Evolutionary conservation across 30 jellyfish, hydroid and myxozoan species (phyloP).

Genomic region (Sanderia malayensis): DNA sequence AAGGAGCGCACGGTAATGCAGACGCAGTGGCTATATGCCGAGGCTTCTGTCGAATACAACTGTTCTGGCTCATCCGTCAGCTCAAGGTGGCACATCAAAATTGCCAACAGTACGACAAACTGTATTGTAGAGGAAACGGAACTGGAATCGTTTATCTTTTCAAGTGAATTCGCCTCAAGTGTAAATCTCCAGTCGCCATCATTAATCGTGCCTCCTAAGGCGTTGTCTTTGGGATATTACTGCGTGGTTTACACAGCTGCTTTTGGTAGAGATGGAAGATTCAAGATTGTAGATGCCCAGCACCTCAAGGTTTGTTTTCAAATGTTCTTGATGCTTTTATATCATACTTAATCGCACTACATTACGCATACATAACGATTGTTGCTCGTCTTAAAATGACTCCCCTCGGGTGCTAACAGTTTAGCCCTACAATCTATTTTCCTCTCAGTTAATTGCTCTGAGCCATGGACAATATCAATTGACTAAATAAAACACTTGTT

Average conservation of each 20-base stretch:
- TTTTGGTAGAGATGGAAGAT: constrained; percentile 53
- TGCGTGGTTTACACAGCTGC: constrained; percentile 56
- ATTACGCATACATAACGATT: too few relatives aligned
- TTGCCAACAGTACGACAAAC: constrained; percentile 34
- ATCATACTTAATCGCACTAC: too few relatives aligned
- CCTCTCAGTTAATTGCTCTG: too few relatives aligned
- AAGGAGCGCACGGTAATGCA: constrained; percentile 36
- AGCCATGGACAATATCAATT: too few relatives aligned
- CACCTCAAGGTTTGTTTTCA: constrained; percentile 39
- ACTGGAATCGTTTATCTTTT: constrained; percentile 1
- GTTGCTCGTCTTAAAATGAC: too few relatives aligned
- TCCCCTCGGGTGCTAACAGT: too few relatives aligned
- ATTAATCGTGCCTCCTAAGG: constrained; percentile 78
- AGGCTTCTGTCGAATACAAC: constrained; percentile 42
- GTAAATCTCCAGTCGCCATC: constrained; percentile 43
- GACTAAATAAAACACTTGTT: background rate
- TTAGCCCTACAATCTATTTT: too few relatives aligned
- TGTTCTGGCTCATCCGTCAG: constrained; percentile 54
- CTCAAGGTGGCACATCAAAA: constrained; percentile 55
- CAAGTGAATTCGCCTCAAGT: background rate
- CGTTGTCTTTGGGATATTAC: constrained; percentile 57
- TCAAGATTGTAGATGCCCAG: constrained; percentile 15
- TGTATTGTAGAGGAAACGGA: constrained; percentile 37
- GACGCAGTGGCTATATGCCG: constrained; percentile 82
- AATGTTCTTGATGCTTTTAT: too few relatives aligned